Base-by-base conservation (phyloP, 2,888 invertebrate species). In the Nomada flava region DNA sequence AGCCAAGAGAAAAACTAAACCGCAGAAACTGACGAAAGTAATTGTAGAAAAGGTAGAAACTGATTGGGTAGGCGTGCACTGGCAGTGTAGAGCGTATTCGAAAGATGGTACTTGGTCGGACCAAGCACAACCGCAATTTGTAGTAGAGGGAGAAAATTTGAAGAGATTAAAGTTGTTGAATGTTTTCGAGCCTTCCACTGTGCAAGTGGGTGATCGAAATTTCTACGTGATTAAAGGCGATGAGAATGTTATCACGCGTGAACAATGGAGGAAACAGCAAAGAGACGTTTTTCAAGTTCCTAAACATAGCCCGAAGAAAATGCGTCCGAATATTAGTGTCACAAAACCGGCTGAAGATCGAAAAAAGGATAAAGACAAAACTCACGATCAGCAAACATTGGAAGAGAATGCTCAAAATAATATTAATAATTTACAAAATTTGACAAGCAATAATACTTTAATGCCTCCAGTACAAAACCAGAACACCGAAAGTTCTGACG, bases 131-230 rank as follows among this genome's bases (percentile, higher is more conserved):
- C 97, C 97, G 15, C 96, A 96, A 89, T 95, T 95, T 70, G 93
- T 95, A n/a, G 94, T 97, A 1, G 94, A 95, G 91, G 97, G 97
- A 74, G 97, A 97, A 18, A 97, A 98, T 90, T 95, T 98, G 36
- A 96, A 96, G 92, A 96, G 97, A 90, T 94, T 98, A 69, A 97
- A 97, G 92, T 95, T 97, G 84, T 94, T 98, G 83, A 98, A 98
- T 91, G 96, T 98, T 76, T 98, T 98, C 90, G 97, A 97, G 92
- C 97, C 98, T 59, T 97, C 97, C 92, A 97, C 97, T 86, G 95
- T 98, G 87, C 98, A 98, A 95, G 96, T 98, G 62, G 97, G 98
- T 74, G 98, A 98, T 94, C 95, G 98, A 83, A 97, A 97, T 94
- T 97, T 97, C 94, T 96, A 98, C 91, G 96, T 96, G 76, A 95